Conservation (phyloP, 2,113 vertebrate genomes). For the Caloenas nicobarica region DNA sequence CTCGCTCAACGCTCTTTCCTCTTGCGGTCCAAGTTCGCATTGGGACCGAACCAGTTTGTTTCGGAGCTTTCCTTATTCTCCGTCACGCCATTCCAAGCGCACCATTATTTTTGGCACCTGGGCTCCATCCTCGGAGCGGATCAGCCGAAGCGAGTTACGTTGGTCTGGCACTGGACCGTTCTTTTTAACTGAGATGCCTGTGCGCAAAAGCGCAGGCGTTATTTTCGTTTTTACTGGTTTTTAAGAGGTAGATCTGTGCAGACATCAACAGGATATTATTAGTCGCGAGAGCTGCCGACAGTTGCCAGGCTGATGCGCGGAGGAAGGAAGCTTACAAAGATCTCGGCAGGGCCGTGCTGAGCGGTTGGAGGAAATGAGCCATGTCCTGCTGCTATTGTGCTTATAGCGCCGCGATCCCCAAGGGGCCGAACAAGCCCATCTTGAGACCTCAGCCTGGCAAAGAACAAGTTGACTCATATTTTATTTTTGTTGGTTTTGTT, state of each 20-base stretch:
- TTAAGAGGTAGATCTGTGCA: background rate
- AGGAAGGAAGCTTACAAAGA: conserved; percentile 81
- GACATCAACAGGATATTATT: conserved; percentile 78
- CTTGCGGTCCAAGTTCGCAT: accelerated
- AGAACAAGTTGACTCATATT: conserved; percentile 67
- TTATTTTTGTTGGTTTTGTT: conserved; percentile 63
- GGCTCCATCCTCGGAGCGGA: background rate
- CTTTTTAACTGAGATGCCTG: background rate
- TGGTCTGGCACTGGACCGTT: background rate
- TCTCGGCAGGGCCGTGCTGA: conserved; percentile 64
- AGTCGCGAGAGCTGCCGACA: conserved; percentile 73
- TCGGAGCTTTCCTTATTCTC: background rate
- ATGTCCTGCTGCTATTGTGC: conserved; percentile 80
- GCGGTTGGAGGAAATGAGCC: conserved; percentile 78
- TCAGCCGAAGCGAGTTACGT: background rate
- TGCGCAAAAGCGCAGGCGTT: background rate
- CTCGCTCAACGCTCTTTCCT: background rate
- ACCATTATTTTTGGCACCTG: accelerated
- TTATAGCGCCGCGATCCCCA: conserved; percentile 65
- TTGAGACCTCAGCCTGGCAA: conserved; percentile 72
- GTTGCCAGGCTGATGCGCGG: conserved; percentile 65
- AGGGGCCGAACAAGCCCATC: conserved; percentile 55
- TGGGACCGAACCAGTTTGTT: accelerated
- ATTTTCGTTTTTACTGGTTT: background rate
- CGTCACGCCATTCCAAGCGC: accelerated